Percentiles rank a stretch among this genome's conserved stretches.
These are phyloP conservation scores for Syngnathus rostellatus DNA, from an alignment of 2,797 vertebrate genomes.

Conservation along the genomic window DNA sequence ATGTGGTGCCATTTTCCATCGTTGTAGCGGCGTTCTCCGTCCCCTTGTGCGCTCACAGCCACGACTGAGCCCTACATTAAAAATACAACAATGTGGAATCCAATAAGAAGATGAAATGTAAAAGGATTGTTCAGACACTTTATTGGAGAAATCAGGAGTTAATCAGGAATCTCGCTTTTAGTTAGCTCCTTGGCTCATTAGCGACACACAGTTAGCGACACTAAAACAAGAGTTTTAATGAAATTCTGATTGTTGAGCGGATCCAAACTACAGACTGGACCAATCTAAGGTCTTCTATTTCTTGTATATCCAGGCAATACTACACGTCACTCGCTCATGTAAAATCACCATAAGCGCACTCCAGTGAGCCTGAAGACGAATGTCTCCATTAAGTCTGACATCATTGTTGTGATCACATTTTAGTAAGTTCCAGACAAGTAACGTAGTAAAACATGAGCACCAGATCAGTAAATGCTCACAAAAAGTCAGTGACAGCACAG, in stretches of 20 bases:
- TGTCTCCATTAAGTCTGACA: slow-evolving; percentile 60
- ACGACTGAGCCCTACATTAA: slow-evolving; percentile 76
- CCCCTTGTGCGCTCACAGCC: slow-evolving; percentile 75
- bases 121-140: neutral
- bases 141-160: neutral
- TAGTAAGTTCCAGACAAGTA: slow-evolving; percentile 50
- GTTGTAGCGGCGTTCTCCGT: slow-evolving; percentile 72
- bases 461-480: slow-evolving; percentile 19
- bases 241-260: neutral
- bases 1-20: slow-evolving; percentile 86
- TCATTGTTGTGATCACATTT: slow-evolving; percentile 62
- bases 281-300: neutral
- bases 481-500: slow-evolving; percentile 20
- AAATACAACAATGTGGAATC: neutral
- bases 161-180: neutral
- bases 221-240: neutral
- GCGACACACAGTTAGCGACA: neutral
- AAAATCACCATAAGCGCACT: neutral
- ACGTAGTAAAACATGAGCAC: slow-evolving; percentile 44
- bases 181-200: neutral
- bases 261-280: neutral
- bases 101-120: neutral
- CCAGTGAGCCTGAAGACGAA: slow-evolving; percentile 32
- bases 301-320: neutral
- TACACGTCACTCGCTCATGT: neutral